These are phyloP conservation scores for Thereva nobilitata DNA, from an alignment of 2,888 invertebrate species.

Conservation along the genomic window DNA sequence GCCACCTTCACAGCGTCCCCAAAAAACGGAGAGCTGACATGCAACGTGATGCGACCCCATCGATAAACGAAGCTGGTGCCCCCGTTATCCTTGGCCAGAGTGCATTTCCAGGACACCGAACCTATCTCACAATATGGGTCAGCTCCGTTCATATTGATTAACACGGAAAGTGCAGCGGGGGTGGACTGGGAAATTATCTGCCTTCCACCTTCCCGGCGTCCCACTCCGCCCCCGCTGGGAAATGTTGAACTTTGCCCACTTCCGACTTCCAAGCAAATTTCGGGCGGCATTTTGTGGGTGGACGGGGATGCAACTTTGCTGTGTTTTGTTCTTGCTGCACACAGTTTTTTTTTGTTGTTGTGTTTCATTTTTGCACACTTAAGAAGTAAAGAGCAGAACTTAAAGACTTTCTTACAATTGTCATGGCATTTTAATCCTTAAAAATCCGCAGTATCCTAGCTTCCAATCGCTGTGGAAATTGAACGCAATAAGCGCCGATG, in stretches of 20 bases:
- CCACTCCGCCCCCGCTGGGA: neutral
- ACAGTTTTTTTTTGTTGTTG: no score
- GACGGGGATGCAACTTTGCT: no score
- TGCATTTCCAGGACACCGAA: slow-evolving; percentile 31
- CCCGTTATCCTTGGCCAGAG: slow-evolving; percentile 5
- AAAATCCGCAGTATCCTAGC: slow-evolving; percentile 7
- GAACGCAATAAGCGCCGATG: neutral
- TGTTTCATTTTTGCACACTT: no score
- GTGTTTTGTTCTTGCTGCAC: no score
- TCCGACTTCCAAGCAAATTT: slow-evolving; percentile 1
- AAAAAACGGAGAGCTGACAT: neutral
- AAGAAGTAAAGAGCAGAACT: neutral
- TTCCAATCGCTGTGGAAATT: neutral
- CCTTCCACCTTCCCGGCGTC: neutral
- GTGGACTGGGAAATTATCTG: neutral
- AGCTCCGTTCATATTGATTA: slow-evolving; percentile 27
- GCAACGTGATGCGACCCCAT: slow-evolving; percentile 1
- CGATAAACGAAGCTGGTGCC: neutral
- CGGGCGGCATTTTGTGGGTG: neutral
- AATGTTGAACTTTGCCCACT: slow-evolving; percentile 9
- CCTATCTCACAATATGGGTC: slow-evolving; percentile 31
- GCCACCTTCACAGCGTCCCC: slow-evolving; percentile 12
- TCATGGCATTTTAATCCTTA: slow-evolving; percentile 9
- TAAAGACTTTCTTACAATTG: slow-evolving; percentile 16
- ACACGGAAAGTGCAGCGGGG: slow-evolving; percentile 9